phyloP scores from a whole-genome alignment of 2,797 vertebrate species.

The Orestias chungarensis region DNA sequence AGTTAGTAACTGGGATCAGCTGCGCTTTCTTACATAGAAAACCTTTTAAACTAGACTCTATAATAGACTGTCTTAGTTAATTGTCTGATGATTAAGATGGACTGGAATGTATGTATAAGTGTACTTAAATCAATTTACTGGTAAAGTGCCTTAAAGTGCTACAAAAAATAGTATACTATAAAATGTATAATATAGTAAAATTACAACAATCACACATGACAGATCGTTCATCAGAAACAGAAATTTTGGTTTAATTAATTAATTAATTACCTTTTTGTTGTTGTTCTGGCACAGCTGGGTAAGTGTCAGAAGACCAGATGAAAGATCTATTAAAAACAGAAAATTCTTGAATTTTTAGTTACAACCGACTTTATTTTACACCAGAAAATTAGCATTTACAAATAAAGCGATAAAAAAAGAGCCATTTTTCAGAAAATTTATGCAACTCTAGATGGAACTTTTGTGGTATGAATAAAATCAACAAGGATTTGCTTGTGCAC shows the following conservation, averaged over 20 bases:
- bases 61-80: too few species aligned
- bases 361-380: neutral
- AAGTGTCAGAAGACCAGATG: slow-evolving; percentile 76
- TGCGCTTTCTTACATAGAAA: too few species aligned
- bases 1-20: too few species aligned
- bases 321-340: slow-evolving; percentile 76
- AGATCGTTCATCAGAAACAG: neutral
- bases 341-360: neutral
- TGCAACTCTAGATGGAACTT: neutral
- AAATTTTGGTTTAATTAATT: neutral
- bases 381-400: neutral
- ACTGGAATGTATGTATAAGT: too few species aligned
- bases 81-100: too few species aligned
- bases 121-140: too few species aligned
- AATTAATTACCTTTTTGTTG: slow-evolving; percentile 72
- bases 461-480: neutral
- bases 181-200: too few species aligned
- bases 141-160: too few species aligned
- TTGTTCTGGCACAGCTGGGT: slow-evolving; percentile 75
- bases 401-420: neutral
- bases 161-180: too few species aligned
- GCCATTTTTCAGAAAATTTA: neutral
- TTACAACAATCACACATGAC: neutral
- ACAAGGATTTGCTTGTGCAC: neutral
- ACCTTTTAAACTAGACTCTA: too few species aligned